A percentile compares a stretch with the other conserved stretches of the same genome.
phyloP scores from a whole-genome alignment of 1,140 invertebrate species.

The Gonatopus flavifemur region DNA sequence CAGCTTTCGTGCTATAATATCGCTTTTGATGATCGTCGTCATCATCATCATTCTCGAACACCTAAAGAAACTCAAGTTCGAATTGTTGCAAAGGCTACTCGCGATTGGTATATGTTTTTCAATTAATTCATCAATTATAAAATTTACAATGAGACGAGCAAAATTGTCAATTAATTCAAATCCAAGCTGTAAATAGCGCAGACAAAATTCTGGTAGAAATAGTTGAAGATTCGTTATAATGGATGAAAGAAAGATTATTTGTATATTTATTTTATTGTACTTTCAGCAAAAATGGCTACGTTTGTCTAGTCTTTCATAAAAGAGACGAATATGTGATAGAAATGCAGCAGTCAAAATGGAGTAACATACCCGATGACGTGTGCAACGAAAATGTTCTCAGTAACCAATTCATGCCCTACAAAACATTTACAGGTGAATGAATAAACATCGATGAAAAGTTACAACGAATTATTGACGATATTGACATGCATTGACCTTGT shows the following conservation, averaged over 20 bases:
- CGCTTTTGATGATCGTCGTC: constrained; percentile 23
- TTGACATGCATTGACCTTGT: neutral
- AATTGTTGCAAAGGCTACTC: constrained; percentile 44
- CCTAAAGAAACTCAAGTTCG: constrained; percentile 28
- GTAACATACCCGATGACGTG: constrained; percentile 52
- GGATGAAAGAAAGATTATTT: constrained; percentile 16
- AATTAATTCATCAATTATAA: too few species aligned
- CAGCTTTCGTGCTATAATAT: constrained; percentile 39
- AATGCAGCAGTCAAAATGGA: constrained; percentile 61
- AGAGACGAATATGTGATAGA: constrained; percentile 63
- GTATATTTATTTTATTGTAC: too few species aligned
- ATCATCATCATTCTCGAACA: constrained; percentile 13
- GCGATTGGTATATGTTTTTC: constrained; percentile 46
- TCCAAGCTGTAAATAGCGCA: too few species aligned
- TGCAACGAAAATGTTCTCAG: constrained; percentile 49
- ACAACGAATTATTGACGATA: constrained; percentile 13
- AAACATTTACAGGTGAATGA: constrained; percentile 55
- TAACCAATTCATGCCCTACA: constrained; percentile 47
- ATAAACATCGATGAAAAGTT: constrained; percentile 22
- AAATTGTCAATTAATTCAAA: too few species aligned
- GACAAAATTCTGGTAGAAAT: too few species aligned
- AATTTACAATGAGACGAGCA: too few species aligned
- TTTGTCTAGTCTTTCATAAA: constrained; percentile 61
- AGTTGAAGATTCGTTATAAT: constrained; percentile 5
- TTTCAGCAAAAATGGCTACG: constrained; percentile 62